Evolutionary conservation across 2,888 invertebrate species (phyloP), one percentile per base, ranked within the genome.

Genomic region (Thymelicus acteon): DNA sequence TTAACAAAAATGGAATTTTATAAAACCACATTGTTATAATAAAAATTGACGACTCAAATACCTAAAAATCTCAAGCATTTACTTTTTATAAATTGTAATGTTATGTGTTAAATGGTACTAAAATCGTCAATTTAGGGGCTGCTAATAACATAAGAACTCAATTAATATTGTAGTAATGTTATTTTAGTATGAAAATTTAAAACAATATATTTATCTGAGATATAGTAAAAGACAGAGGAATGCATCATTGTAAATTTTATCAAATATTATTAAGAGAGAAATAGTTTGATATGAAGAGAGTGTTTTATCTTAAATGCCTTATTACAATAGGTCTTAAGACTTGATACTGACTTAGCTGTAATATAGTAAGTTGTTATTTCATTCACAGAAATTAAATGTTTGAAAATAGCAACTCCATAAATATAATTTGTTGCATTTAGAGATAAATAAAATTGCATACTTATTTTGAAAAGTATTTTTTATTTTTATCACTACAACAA

Each of bases 401-500:
- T 86, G 87, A 88, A 86, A 80, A 84, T 87, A 86, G 82, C 91
- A 90, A 91, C 90, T 87, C 80, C 52, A 80, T 88, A 87, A 90
- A 88, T 57, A 86, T 92, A 89, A 92, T 92, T 90, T 92, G 93
- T 93, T 93, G 93, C 93, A 93, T 93, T 93, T 93, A 93, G 93
- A 89, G 90, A 91, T 84, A 88, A 92, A 92, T 92, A 91, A 92
- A 93, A 92, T 92, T 93, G 92, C 93, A 93, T 93, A 93, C 92
- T 85, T 93, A 93, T 92, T 92, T 93, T 91, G 83, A 79, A 72
- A 72, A 71, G 77, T 82, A 75, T 84, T 87, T 85, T 81, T 81
- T 78, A 83, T 74, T 71, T 60, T 4, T 1, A 13, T 57, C 37
- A 19, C 13, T 57, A 54, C 10, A 57, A 37, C 57, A 13, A 37